Base-by-base conservation (phyloP, 1,140 invertebrate genomes). In the Anoplophora glabripennis region DNA sequence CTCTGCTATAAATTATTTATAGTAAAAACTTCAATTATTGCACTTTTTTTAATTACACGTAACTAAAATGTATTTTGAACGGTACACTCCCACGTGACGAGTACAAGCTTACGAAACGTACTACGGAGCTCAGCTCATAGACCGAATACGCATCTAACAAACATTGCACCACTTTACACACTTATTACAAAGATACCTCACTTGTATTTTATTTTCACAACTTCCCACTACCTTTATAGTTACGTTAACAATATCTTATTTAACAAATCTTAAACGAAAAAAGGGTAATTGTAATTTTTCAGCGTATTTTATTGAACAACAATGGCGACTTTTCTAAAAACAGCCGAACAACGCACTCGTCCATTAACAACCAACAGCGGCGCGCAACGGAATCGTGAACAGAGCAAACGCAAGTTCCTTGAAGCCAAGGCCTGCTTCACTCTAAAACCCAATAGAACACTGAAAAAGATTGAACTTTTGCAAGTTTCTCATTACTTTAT, bases 301-400 rank as follows among this genome's bases (percentile, higher is more conserved):
- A 54, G 42, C 61, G 38, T 55, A 65, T 66, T 69, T 67, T 69
- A 66, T 66, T 65, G 48, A 67, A 71, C 68, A 73, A 73, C 68
- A 73, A 73, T 73, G 72, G 72, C 71, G 67, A 70, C 70, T 65
- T 59, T 59, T 44, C 55, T 67, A 66, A 60, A 68, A 67, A 73
- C 68, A 70, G 60, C 59, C 63, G 66, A 68, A 72, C 70, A 70
- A 70, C 70, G 70, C 70, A 69, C 69, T 60, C 64, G 59, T 66
- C 59, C 65, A 64, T 63, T 67, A 65, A 40, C 33, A 57, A 53
- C 57, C 44, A 58, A 45, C 45, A 64, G 58, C 66, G 58, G 59
- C 64, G 68, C 64, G 66, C 66, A 64, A 67, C 66, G 47, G 46
- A 44, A 47, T 55, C 53, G 36, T 55, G 52, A 53, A 67, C 61